phyloP scores from a whole-genome alignment of 2,797 vertebrate species.

The Lacerta viridis region DNA sequence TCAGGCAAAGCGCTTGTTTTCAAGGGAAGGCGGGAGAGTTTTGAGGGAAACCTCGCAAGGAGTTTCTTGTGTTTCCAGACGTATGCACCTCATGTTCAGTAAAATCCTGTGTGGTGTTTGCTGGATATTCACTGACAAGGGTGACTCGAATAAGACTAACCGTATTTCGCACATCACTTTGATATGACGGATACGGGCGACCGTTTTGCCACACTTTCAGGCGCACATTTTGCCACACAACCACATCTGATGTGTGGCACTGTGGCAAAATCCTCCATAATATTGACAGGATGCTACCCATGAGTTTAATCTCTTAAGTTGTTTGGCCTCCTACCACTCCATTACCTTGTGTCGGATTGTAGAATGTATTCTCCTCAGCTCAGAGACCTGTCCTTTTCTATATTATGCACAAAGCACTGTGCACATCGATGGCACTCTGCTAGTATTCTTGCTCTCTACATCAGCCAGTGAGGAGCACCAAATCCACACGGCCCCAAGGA shows the following conservation, averaged over 20 bases:
- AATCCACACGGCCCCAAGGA: background rate
- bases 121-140: too few relatives aligned
- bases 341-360: too few relatives aligned
- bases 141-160: too few relatives aligned
- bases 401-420: background rate
- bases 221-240: background rate
- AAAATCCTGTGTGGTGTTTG: too few relatives aligned
- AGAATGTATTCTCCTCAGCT: background rate
- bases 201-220: too few relatives aligned
- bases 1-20: too few relatives aligned
- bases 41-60: background rate
- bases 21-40: background rate
- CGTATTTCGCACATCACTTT: background rate
- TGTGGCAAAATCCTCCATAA: background rate
- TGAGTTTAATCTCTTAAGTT: background rate
- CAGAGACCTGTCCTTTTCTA: background rate
- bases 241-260: background rate
- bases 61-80: background rate
- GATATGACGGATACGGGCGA: background rate
- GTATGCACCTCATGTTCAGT: too few relatives aligned
- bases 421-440: background rate
- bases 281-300: background rate
- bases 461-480: background rate
- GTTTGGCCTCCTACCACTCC: background rate
- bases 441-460: background rate